Percentiles rank a stretch among this genome's conserved stretches.
Conservation (phyloP, 2,888 invertebrate genomes). For the Hydroisotoma schaefferi region DNA sequence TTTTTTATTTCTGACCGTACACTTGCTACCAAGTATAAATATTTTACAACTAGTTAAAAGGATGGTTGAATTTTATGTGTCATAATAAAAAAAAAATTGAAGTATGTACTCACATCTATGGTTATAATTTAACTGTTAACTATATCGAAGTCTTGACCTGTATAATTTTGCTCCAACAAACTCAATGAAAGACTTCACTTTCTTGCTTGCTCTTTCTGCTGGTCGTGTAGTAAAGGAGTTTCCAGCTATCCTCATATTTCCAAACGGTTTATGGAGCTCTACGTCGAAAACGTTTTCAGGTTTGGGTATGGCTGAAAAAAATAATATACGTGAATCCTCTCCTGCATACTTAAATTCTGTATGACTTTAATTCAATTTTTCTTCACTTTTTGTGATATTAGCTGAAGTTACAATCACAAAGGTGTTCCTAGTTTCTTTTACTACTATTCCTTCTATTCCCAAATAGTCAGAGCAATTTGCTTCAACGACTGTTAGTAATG, state of each 20-base stretch:
- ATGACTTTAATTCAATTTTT: too few relatives aligned
- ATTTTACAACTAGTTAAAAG: background rate
- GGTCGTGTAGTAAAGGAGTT: constrained; percentile 43
- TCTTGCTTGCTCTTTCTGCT: constrained; percentile 44
- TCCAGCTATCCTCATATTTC: constrained; percentile 39
- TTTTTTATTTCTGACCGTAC: background rate
- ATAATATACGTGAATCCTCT: background rate
- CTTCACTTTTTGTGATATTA: constrained; percentile 46
- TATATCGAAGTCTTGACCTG: constrained; percentile 28
- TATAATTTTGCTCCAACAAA: constrained; percentile 36
- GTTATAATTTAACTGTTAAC: constrained; percentile 9
- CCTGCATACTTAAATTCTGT: background rate
- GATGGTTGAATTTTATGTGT: background rate
- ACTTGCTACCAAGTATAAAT: background rate
- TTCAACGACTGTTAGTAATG: constrained; percentile 38
- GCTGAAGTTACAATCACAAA: constrained; percentile 44
- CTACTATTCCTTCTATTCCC: constrained; percentile 46
- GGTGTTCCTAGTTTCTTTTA: constrained; percentile 49
- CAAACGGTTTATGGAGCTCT: constrained; percentile 32
- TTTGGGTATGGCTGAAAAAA: constrained; percentile 44
- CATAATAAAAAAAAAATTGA: background rate
- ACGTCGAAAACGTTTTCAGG: constrained; percentile 38
- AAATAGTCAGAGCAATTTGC: constrained; percentile 45
- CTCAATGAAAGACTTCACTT: constrained; percentile 46
- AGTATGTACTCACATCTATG: background rate